Evolutionary conservation across 2,113 vertebrate genomes (phyloP).

Genomic region (Cervus canadensis): DNA sequence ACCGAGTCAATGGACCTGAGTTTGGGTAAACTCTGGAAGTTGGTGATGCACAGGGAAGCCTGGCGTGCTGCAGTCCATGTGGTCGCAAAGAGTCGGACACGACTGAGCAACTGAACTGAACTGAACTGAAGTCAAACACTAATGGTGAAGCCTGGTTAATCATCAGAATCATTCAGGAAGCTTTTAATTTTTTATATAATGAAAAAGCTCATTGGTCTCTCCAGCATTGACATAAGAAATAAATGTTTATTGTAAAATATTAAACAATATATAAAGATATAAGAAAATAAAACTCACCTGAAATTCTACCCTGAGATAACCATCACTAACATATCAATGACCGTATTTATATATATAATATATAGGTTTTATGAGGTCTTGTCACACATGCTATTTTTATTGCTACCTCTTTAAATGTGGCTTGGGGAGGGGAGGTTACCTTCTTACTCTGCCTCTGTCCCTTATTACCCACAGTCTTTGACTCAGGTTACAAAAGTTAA

Average conservation of each 20-base stretch:
- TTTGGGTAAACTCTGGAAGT: too few species aligned
- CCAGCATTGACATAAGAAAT: neutral
- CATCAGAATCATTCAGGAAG: neutral
- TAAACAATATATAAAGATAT: neutral
- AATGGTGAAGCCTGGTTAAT: neutral
- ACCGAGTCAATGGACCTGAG: too few species aligned
- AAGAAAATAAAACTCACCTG: neutral
- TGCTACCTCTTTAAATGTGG: neutral
- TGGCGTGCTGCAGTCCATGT: neutral
- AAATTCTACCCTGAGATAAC: neutral
- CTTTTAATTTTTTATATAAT: neutral
- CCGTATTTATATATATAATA: neutral
- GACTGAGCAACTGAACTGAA: neutral
- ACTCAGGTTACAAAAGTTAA: neutral
- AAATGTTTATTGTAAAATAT: neutral
- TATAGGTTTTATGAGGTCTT: neutral
- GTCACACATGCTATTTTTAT: neutral
- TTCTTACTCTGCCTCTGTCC: neutral
- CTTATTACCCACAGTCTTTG: neutral
- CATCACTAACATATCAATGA: neutral
- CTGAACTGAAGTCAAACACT: neutral
- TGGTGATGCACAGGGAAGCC: too few species aligned
- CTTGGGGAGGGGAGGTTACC: neutral
- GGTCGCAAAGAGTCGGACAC: neutral
- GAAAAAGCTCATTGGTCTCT: neutral